Percentiles rank a stretch among this genome's conserved stretches.
Evolutionary conservation across 2,888 invertebrate genomes (phyloP).

Genomic region (Cantharis nigra): DNA sequence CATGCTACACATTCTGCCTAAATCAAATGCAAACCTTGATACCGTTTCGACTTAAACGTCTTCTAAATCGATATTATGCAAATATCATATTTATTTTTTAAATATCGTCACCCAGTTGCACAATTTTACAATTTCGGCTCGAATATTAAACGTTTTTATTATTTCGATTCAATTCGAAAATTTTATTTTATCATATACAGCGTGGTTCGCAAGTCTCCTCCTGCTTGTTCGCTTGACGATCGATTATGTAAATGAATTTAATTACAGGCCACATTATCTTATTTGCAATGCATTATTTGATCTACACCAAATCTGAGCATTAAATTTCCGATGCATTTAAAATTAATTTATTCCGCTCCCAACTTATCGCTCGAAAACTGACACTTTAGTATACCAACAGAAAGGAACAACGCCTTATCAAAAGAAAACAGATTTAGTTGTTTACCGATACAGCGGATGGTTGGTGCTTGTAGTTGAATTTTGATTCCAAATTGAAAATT

Average conservation of each 20-base stretch:
- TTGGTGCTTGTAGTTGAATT: not conserved
- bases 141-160: not conserved
- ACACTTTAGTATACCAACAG: not conserved
- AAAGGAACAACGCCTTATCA: not conserved
- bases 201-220: not conserved
- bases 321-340: not conserved
- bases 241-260: not conserved
- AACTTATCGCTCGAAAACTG: not conserved
- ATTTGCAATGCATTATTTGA: not conserved
- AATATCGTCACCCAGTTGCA: not conserved
- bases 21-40: constrained; percentile 3
- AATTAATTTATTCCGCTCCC: not conserved
- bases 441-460: not conserved
- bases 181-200: not conserved
- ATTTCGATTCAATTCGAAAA: not conserved
- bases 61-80: not conserved
- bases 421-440: not conserved
- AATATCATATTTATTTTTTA: not conserved
- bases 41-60: not conserved
- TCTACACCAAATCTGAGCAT: not conserved
- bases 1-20: not conserved
- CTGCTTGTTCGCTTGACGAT: not conserved
- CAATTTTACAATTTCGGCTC: not conserved
- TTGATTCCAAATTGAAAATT: not conserved
- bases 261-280: not conserved